A percentile compares a stretch with the other conserved stretches of the same genome.
These are phyloP conservation scores for Ahaetulla prasina DNA, from an alignment of 2,113 vertebrate species.

Conservation along the genomic window DNA sequence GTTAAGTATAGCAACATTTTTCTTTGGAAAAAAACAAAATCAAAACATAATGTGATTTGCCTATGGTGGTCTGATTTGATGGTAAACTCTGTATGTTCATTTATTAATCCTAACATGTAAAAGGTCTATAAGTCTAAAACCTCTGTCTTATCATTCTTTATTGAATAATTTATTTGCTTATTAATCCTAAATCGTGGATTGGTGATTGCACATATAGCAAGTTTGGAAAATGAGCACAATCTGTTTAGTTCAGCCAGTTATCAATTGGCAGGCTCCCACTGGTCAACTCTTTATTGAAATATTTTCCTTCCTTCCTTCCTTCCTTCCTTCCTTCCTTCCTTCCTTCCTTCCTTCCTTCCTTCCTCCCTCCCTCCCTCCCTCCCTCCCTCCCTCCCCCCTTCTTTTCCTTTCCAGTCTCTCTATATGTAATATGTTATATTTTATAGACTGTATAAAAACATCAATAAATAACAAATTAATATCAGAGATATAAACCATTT, in stretches of 20 bases:
- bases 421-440: background rate
- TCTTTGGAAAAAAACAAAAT: background rate
- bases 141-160: constrained; percentile 59
- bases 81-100: background rate
- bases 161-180: constrained; percentile 72
- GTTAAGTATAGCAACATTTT: background rate
- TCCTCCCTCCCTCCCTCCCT: background rate
- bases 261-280: constrained; percentile 64
- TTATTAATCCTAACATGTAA: background rate
- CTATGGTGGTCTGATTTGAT: background rate
- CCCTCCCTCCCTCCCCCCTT: too few species aligned
- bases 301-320: constrained; percentile 9
- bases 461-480: background rate
- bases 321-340: background rate
- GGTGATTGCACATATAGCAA: constrained; percentile 58
- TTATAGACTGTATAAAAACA: background rate
- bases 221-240: constrained; percentile 17
- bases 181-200: constrained; percentile 66
- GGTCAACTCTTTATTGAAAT: constrained; percentile 62
- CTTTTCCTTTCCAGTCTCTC: too few species aligned
- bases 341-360: background rate
- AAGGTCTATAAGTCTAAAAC: background rate
- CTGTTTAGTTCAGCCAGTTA: constrained; percentile 72
- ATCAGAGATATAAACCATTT: background rate
- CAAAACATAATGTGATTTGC: background rate